Evolutionary conservation across 2,113 vertebrate species (phyloP), one percentile per base, ranked within the genome.

Genomic region (Clinocottus analis): DNA sequence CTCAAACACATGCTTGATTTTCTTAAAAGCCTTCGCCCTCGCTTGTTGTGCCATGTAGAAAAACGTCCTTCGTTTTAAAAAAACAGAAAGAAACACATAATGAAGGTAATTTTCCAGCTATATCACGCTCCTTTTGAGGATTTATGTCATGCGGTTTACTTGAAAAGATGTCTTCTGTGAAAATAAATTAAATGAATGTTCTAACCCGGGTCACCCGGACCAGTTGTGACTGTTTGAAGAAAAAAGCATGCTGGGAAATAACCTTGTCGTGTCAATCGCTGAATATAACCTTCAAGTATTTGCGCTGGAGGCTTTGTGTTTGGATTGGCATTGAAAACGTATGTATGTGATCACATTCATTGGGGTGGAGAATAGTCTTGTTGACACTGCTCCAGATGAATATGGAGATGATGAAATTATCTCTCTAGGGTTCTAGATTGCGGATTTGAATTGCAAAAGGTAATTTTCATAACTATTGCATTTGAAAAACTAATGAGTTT

Each of bases 391-490:
- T 35, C 56, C 3, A 19, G 66, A 87, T 90, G 88, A 90, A 89
- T 91, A 89, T 87, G 86, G 82, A 87, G 66, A 84, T 71, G 80
- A 82, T 67, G 51, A 74, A 88, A 92, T 87, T 78, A 90, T 83
- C 89, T 71, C 89, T 77, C 73, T 45, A 8, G 85, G 91, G 87
- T 75, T 82, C 67, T 74, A 45, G 72, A 67, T 79, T 75, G 84
- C 81, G 37, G 47, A 91, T 92, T 85, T 85, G 80, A 92, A 87
- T 90, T 90, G 86, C 84, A 86, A 83, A 87, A 77, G 77, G 43
- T 87, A 70, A 82, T 89, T 88, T 88, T 64, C 72, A 87, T 81
- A 81, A 82, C 62, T 67, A 62, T 79, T 81, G 65, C 53, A 66
- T 56, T 69, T 63, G 77, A 79, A 83, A 85, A 80, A 35, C 25